A percentile compares a stretch with the other conserved stretches of the same genome.
Evolutionary conservation across 2,888 invertebrate genomes (phyloP).

Genomic region (Bellardia bayeri): DNA sequence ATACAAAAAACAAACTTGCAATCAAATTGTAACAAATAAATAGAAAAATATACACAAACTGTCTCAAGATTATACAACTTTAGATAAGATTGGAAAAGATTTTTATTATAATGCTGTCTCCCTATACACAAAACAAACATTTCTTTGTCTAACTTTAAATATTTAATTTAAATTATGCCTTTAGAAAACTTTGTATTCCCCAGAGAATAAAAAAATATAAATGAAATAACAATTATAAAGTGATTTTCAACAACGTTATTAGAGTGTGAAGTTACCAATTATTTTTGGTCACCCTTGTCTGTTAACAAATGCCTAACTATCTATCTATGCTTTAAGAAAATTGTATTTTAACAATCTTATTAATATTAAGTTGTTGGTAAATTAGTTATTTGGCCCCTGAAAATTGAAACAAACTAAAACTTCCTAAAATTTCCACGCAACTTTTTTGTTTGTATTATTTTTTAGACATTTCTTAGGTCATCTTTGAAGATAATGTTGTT

Average conservation of each 20-base stretch:
- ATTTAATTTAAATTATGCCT: constrained; percentile 55
- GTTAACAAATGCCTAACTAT: background rate
- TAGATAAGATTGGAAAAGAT: constrained; percentile 38
- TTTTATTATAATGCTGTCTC: constrained; percentile 11
- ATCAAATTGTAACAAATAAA: constrained; percentile 51
- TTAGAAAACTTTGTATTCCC: background rate
- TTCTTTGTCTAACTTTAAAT: background rate
- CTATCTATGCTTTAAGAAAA: background rate
- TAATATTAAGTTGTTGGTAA: constrained; percentile 4
- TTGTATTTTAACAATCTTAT: constrained; percentile 28
- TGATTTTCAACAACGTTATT: constrained; percentile 37
- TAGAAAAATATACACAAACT: constrained; percentile 23
- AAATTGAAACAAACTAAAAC: background rate
- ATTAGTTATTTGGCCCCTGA: background rate
- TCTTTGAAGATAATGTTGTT: background rate
- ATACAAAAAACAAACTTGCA: background rate
- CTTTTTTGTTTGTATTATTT: background rate
- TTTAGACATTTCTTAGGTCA: constrained; percentile 1
- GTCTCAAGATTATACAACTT: constrained; percentile 58
- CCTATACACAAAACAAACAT: too few relatives aligned
- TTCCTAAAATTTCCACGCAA: constrained; percentile 48
- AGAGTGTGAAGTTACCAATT: constrained; percentile 61
- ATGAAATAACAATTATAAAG: constrained; percentile 36
- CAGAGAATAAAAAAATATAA: constrained; percentile 4
- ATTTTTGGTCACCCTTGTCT: constrained; percentile 9